phyloP scores from a whole-genome alignment of 53 echinoderm and acorn worm species.

The Stichopus horrens region DNA sequence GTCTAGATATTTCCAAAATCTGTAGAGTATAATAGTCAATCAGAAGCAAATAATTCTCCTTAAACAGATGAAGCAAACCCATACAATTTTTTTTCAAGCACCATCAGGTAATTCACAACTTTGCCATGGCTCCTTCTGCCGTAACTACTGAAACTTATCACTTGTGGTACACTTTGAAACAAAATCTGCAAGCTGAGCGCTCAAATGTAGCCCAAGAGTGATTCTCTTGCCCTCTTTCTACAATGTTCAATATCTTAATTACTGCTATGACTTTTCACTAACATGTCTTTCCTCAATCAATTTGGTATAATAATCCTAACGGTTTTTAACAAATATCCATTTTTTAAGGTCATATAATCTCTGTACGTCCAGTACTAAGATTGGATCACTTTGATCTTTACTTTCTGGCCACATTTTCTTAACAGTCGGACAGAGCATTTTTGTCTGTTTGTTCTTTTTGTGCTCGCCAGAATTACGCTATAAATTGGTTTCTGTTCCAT shows the following conservation, averaged over 20 bases:
- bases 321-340: slow-evolving; percentile 38
- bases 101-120: slow-evolving; percentile 40
- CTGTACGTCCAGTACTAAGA: slow-evolving; percentile 16
- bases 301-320: slow-evolving; percentile 37
- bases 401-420: slow-evolving; percentile 46
- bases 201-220: slow-evolving; percentile 58
- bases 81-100: neutral
- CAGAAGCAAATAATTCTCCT: neutral
- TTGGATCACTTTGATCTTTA: slow-evolving; percentile 19
- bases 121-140: slow-evolving; percentile 54
- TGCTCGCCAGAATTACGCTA: neutral
- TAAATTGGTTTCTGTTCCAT: neutral
- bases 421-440: neutral
- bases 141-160: slow-evolving; percentile 21
- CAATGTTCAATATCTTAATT: slow-evolving; percentile 54
- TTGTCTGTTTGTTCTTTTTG: neutral
- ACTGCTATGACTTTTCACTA: slow-evolving; percentile 47
- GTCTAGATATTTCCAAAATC: neutral
- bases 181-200: slow-evolving; percentile 47
- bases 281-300: slow-evolving; percentile 31
- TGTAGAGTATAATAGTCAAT: slow-evolving; percentile 45
- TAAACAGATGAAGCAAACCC: neutral
- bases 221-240: slow-evolving; percentile 46
- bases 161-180: slow-evolving; percentile 55
- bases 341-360: slow-evolving; percentile 18